phyloP scores from a whole-genome alignment of 2,888 invertebrate genomes.

The Mechanitis mazaeus region DNA sequence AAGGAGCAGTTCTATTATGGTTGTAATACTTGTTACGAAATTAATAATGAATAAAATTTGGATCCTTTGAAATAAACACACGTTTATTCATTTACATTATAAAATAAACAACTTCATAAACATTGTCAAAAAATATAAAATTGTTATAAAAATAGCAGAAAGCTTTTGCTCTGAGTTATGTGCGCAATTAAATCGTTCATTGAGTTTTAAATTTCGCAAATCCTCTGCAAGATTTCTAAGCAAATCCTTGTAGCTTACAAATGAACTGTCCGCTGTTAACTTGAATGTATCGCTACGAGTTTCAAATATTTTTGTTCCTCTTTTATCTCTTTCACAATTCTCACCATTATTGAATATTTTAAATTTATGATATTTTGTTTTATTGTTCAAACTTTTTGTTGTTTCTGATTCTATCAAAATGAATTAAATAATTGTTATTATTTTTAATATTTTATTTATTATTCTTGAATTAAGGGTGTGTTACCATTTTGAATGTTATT shows the following conservation, averaged over 20 bases:
- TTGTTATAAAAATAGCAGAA: not conserved
- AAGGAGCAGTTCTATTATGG: constrained; percentile 7
- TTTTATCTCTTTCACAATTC: constrained; percentile 14
- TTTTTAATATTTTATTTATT: constrained; percentile 4
- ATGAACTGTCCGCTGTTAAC: constrained; percentile 9
- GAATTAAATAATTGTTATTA: constrained; percentile 6
- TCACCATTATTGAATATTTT: not conserved
- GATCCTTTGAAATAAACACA: too few species aligned
- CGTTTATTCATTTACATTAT: too few species aligned
- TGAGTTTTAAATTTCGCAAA: constrained; percentile 37
- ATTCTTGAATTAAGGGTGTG: constrained; percentile 11
- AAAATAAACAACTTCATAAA: too few species aligned
- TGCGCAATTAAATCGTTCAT: constrained; percentile 39
- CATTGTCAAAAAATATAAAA: too few species aligned
- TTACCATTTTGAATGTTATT: constrained; percentile 17
- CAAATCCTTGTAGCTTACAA: constrained; percentile 34
- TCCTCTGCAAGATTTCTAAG: constrained; percentile 38
- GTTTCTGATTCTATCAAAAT: constrained; percentile 8
- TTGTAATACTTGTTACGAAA: constrained; percentile 25
- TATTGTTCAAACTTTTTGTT: not conserved
- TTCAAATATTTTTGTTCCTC: constrained; percentile 1
- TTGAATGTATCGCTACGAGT: constrained; percentile 2
- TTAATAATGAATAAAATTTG: constrained; percentile 19
- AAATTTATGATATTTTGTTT: not conserved
- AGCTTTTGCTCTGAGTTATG: constrained; percentile 21